Conservation (phyloP, 2,113 vertebrate species). For the Sapajus apella region DNA sequence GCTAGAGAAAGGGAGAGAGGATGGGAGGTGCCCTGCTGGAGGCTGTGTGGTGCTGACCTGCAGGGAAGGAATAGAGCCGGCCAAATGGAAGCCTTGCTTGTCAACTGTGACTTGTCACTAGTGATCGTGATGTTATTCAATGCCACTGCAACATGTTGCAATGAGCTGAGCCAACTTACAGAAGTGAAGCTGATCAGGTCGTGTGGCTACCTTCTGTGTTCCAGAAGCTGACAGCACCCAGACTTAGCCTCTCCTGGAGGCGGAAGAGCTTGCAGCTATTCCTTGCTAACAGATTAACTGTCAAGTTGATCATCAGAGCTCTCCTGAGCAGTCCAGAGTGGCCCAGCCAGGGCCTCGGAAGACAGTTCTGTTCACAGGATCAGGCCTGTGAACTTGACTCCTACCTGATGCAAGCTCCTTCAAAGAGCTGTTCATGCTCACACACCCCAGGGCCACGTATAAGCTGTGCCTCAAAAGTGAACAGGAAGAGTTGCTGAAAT, state of each 20-base stretch:
- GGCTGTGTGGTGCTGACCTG: not conserved
- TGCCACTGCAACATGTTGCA: not conserved
- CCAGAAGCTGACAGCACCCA: not conserved
- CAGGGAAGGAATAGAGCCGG: not conserved
- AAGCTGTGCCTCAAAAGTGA: not conserved
- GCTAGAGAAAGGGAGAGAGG: not conserved
- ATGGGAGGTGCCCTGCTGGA: not conserved
- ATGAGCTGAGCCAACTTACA: not conserved
- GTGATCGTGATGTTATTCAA: not conserved
- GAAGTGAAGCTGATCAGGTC: not conserved
- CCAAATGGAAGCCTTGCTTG: not conserved
- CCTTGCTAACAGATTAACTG: too few relatives aligned
- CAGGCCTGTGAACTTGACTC: not conserved
- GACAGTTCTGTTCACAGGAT: not conserved
- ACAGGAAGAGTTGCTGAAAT: not conserved
- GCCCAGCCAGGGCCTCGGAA: not conserved
- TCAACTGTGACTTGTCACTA: not conserved
- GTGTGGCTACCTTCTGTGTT: not conserved
- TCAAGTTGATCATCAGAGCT: too few relatives aligned
- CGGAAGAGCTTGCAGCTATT: not conserved
- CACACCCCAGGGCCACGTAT: rapidly evolving
- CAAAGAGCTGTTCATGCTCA: not conserved
- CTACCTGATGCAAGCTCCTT: too few relatives aligned
- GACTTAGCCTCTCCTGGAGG: not conserved
- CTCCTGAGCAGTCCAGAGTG: not conserved